Base-by-base conservation (phyloP, 2,888 invertebrate genomes). In the Ornithoptera priamus region DNA sequence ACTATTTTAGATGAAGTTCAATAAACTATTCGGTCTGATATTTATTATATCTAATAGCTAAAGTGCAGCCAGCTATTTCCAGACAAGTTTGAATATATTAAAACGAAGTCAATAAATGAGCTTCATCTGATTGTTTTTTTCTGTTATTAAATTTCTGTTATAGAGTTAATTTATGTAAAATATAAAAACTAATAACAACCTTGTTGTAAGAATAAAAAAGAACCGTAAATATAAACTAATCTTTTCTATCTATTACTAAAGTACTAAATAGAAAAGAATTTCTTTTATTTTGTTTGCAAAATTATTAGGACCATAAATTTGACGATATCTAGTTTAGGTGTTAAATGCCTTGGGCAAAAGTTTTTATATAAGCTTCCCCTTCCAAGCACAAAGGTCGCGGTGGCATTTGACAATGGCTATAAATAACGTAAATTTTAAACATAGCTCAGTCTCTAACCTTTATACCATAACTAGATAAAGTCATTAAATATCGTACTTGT, bases 381-480 rank as follows among this genome's bases (percentile, higher is more conserved):
- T 30, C 57, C 57, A 39, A 7, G 10, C 18, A 36, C 17, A 56
- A 62, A 68, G 67, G 67, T 57, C 62, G 30, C 57, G 57, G 24
- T 58, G 62, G n/a, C 42, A 6, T 57, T 30, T 62, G 62, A 42
- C 42, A 67, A 61, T 67, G 57, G 62, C 57, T 57, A 68, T 68
- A 58, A 68, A 68, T 68, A 68, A 58, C 42, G n/a, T 39, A 42
- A 57, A 24, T 24, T 22, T n/a, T 42, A 56, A 62, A 53, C 61
- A 57, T 7, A 22, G 57, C 22, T 8, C 57, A 22, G 20, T 24
- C n/a, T n/a, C 36, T 39, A 61, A 10, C 61, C 18, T 39, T 61
- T 42, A 10, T 10, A 22, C 7, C 22, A 7, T 57, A 20, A 7
- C 18, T 57, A 57, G 57, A 20, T 58, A 22, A 53, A 58, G 22